Conservation (phyloP, 2,888 invertebrate species). For the Ashinkailepas kermadecensis region DNA sequence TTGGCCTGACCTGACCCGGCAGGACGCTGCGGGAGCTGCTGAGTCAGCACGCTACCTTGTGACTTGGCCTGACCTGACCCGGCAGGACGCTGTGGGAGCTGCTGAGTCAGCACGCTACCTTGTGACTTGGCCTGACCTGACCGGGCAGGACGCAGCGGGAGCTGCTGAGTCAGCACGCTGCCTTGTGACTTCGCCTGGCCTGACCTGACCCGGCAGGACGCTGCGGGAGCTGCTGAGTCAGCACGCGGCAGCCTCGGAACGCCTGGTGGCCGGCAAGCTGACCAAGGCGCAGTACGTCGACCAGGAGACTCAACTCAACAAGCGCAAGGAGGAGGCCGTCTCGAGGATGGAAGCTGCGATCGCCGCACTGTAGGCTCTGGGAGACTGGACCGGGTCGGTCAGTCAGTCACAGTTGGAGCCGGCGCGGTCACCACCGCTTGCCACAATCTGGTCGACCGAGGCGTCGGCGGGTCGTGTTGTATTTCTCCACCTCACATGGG, state of each 20-base stretch:
- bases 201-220: slow-evolving; percentile 35
- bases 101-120: slow-evolving; percentile 45
- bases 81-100: slow-evolving; percentile 40
- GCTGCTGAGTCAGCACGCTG: slow-evolving; percentile 44
- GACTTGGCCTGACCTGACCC: slow-evolving; percentile 31
- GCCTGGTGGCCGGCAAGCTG: slow-evolving; percentile 54
- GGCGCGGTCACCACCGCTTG: no score
- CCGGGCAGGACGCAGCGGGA: slow-evolving; percentile 39
- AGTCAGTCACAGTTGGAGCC: no score
- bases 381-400: no score
- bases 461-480: no score
- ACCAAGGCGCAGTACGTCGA: slow-evolving; percentile 53
- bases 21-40: slow-evolving; percentile 40
- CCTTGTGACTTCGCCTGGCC: slow-evolving; percentile 36
- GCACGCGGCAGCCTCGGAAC: slow-evolving; percentile 53
- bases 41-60: slow-evolving; percentile 45
- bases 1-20: slow-evolving; percentile 33
- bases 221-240: slow-evolving; percentile 42
- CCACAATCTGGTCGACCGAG: no score
- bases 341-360: slow-evolving; percentile 48
- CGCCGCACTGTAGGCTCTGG: slow-evolving; percentile 22
- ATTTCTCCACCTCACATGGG: no score
- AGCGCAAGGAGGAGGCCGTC: slow-evolving; percentile 52
- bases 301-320: slow-evolving; percentile 48
- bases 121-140: slow-evolving; percentile 31